Conservation (phyloP, 1,140 invertebrate species). For the Euglossa dilemma region DNA sequence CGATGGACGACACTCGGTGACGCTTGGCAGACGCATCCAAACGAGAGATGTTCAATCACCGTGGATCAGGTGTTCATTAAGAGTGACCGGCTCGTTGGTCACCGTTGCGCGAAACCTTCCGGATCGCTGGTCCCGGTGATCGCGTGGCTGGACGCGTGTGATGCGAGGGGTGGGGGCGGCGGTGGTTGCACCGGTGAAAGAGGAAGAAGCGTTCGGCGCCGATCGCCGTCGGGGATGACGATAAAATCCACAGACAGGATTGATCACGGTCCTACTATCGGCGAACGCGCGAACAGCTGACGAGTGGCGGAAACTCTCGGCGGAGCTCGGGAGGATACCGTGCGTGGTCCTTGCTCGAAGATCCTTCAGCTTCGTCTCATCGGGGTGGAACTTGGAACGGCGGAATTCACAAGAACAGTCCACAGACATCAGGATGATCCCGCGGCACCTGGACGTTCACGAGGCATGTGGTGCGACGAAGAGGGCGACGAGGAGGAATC, state of each 20-base stretch:
- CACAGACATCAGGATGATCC: not conserved
- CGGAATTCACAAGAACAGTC: not conserved
- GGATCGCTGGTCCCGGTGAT: constrained; percentile 68
- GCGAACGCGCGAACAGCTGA: not conserved
- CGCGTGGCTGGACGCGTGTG: constrained; percentile 67
- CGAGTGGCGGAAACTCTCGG: not conserved
- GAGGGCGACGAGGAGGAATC: too few relatives aligned
- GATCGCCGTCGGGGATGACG: constrained; percentile 42
- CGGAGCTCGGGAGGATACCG: not conserved
- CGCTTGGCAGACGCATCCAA: constrained; percentile 41
- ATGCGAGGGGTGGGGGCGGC: constrained; percentile 58
- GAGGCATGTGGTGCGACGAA: not conserved
- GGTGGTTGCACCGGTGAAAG: constrained; percentile 52
- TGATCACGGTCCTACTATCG: not conserved
- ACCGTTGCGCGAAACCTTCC: constrained; percentile 70
- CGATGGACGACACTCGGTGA: constrained; percentile 14
- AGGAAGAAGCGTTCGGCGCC: constrained; percentile 36
- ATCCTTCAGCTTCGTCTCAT: not conserved
- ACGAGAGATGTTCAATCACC: constrained; percentile 61
- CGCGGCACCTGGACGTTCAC: not conserved
- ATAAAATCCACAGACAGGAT: constrained; percentile 18
- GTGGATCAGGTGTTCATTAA: constrained; percentile 67
- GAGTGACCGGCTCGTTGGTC: constrained; percentile 67
- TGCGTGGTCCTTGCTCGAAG: not conserved
- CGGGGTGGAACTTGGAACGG: too few relatives aligned